Evolutionary conservation across 2,797 vertebrate species (phyloP).

Genomic region (Arnoldichthys spilopterus): DNA sequence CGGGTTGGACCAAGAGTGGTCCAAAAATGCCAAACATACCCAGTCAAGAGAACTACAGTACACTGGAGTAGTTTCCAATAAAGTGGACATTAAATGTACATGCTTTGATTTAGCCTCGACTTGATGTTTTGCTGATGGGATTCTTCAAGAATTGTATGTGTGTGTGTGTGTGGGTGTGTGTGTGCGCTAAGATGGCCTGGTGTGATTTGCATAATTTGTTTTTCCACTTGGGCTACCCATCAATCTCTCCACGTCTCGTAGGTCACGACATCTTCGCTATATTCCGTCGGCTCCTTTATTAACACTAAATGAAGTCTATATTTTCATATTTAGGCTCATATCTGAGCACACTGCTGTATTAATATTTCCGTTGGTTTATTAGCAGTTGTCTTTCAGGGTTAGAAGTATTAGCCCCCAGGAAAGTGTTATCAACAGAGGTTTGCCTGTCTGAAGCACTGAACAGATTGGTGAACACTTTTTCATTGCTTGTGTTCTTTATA

Average conservation of each 20-base stretch:
- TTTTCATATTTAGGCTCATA: conserved; percentile 23
- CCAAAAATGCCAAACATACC: not conserved
- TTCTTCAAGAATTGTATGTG: not conserved
- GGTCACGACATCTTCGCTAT: conserved; percentile 33
- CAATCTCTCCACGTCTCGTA: conserved; percentile 32
- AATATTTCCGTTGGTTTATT: conserved; percentile 31
- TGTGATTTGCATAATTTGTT: conserved; percentile 46
- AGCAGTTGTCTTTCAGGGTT: conserved; percentile 23
- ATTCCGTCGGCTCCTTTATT: conserved; percentile 31
- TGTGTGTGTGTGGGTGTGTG: conserved; percentile 4
- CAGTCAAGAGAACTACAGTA: not conserved
- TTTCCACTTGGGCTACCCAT: conserved; percentile 29
- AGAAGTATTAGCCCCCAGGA: not conserved
- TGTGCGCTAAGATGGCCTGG: conserved; percentile 8
- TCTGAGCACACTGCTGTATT: conserved; percentile 11
- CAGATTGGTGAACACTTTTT: not conserved
- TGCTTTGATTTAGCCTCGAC: not conserved
- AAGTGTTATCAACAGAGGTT: not conserved
- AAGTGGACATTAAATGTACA: not conserved
- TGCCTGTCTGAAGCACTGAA: conserved; percentile 9
- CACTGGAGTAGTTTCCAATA: not conserved
- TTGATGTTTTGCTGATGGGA: not conserved
- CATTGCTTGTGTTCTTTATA: not conserved
- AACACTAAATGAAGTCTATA: conserved; percentile 35
- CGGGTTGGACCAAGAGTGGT: not conserved